Conservation (phyloP, 2,113 vertebrate species). For the Zootoca vivipara region DNA sequence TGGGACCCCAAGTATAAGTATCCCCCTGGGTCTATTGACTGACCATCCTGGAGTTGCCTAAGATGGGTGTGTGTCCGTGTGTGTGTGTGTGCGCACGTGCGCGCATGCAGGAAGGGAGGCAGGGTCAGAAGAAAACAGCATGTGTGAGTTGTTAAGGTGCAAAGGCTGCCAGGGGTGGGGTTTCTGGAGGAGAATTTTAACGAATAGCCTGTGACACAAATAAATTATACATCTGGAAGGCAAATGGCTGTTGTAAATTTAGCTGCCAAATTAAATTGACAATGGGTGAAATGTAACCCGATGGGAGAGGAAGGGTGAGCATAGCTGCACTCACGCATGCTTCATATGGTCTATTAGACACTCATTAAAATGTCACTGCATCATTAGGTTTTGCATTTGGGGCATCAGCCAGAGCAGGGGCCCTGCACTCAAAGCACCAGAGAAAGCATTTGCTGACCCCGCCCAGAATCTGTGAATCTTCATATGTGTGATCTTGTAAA, state of each 20-base stretch:
- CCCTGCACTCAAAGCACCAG: constrained; percentile 1
- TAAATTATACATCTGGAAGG: constrained; percentile 68
- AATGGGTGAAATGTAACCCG: constrained; percentile 39
- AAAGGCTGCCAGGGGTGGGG: not conserved
- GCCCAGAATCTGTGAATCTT: not conserved
- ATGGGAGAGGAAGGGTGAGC: constrained; percentile 17
- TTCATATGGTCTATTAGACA: not conserved
- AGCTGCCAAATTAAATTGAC: constrained; percentile 71
- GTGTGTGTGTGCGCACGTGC: too few relatives aligned
- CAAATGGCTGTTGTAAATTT: constrained; percentile 65
- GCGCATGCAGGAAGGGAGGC: too few relatives aligned
- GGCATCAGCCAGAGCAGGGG: not conserved
- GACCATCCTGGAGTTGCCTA: constrained; percentile 55
- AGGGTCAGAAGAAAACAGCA: constrained; percentile 9
- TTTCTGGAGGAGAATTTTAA: constrained; percentile 43
- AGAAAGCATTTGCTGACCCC: not conserved
- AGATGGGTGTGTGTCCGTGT: constrained; percentile 7
- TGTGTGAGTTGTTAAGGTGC: constrained; percentile 58
- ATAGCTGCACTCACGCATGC: constrained; percentile 28
- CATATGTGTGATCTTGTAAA: not conserved
- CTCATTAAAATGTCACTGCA: constrained; percentile 27
- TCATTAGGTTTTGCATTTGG: not conserved
- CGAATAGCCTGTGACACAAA: constrained; percentile 71
- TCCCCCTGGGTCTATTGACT: constrained; percentile 63
- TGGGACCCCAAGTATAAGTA: constrained; percentile 68